These are phyloP conservation scores for Drosophila repleta DNA, from an alignment of 1,140 invertebrate species.

Conservation along the genomic window DNA sequence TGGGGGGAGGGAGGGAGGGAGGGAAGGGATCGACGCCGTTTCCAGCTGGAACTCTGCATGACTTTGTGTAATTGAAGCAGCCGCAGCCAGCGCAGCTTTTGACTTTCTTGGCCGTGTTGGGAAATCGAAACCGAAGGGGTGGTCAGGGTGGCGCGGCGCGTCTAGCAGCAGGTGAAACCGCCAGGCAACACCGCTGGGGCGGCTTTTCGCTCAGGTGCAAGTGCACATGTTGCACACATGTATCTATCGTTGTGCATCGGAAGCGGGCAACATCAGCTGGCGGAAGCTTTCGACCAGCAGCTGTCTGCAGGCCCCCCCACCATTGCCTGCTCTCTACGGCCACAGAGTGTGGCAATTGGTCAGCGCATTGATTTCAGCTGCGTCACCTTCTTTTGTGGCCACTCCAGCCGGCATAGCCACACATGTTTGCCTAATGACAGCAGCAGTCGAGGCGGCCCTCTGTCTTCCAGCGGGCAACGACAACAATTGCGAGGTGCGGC, in stretches of 20 bases:
- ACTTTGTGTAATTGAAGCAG: slow-evolving; percentile 80
- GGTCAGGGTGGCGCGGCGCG: neutral
- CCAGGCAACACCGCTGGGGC: slow-evolving; percentile 3
- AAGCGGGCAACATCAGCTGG: slow-evolving; percentile 59
- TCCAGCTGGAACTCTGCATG: slow-evolving; percentile 44
- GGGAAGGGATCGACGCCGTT: slow-evolving; percentile 13
- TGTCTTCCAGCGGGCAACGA: slow-evolving; percentile 16
- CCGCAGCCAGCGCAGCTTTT: slow-evolving; percentile 50
- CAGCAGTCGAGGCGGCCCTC: slow-evolving; percentile 12
- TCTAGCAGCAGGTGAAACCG: slow-evolving; percentile 34
- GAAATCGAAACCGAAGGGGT: slow-evolving; percentile 72
- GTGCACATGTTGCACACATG: slow-evolving; percentile 43
- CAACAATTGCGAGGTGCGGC: slow-evolving; percentile 40
- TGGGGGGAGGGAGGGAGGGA: neutral
- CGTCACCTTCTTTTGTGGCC: slow-evolving; percentile 67
- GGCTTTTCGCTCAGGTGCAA: slow-evolving; percentile 40
- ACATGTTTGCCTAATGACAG: slow-evolving; percentile 68
- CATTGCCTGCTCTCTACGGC: too few species aligned
- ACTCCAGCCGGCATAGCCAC: slow-evolving; percentile 41
- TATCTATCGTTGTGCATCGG: slow-evolving; percentile 36
- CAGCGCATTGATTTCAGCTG: slow-evolving; percentile 75
- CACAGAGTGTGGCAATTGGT: slow-evolving; percentile 29
- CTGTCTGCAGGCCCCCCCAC: too few species aligned
- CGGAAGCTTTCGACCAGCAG: slow-evolving; percentile 54
- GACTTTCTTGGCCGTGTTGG: slow-evolving; percentile 60